A percentile compares a stretch with the other conserved stretches of the same genome.
These are phyloP conservation scores for Bombylius discolor DNA, from an alignment of 2,888 invertebrate genomes.

Conservation along the genomic window DNA sequence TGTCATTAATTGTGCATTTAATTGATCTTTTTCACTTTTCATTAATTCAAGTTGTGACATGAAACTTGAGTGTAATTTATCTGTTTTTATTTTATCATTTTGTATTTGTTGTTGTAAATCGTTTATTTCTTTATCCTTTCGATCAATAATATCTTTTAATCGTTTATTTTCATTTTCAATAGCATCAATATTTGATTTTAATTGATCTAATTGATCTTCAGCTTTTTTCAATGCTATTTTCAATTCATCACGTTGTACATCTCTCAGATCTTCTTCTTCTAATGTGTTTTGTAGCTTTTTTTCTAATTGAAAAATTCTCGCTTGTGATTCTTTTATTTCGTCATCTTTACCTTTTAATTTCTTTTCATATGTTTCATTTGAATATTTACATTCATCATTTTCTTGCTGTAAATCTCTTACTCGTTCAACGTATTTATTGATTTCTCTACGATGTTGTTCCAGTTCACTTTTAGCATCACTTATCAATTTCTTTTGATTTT, in stretches of 20 bases:
- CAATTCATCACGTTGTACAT: background rate
- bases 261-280: background rate
- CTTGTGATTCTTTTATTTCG: background rate
- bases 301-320: background rate
- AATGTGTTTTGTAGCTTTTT: background rate
- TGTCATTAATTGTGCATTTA: background rate
- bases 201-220: background rate
- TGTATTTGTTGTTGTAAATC: background rate
- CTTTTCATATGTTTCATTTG: background rate
- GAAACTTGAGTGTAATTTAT: background rate
- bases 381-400: background rate
- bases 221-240: background rate
- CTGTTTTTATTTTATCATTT: background rate
- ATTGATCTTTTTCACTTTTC: background rate
- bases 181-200: background rate
- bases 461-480: background rate
- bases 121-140: background rate
- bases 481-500: background rate
- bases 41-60: background rate
- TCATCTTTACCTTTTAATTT: conserved; percentile 1
- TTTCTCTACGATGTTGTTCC: background rate
- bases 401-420: background rate
- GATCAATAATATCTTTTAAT: background rate
- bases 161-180: background rate
- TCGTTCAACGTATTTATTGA: conserved; percentile 1